Evolutionary conservation across 2,113 vertebrate genomes (phyloP), one percentile per base, ranked within the genome.

Genomic region (Psephotus haematonotus): DNA sequence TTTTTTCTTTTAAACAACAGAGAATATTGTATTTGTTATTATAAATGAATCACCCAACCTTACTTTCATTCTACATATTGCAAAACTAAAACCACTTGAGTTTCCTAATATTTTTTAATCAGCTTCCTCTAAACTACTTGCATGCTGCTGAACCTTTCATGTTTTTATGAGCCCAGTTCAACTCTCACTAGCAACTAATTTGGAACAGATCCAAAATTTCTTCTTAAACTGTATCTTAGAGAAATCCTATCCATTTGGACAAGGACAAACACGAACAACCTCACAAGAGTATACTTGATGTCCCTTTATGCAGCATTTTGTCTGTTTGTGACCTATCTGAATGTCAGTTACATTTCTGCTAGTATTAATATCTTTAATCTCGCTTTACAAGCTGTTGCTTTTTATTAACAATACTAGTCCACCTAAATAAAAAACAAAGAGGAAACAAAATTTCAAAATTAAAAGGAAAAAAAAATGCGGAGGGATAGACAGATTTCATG

Each of bases 81-180:
- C 76, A 90, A 88, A 95, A 87, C 63, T 28, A 82, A 90, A 90
- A 7, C 25, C n/a, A 62, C 22, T 90, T 63, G 46, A 41, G 18
- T 77, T 78, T 67, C 68, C 47, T 50, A 78, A 17, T 20, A 83
- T 63, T 95, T 95, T 95, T 93, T 74, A 93, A 90, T 80, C 67
- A 69, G 49, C 46, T 90, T 90, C 43, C 64, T 92, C 72, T 83
- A 37, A 83, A 86, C 41, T 84, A 81, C 39, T 90, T 88, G 35
- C 55, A 60, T 29, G 55, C 31, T 82, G 55, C 68, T 86, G 50
- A 95, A 82, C 50, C 41, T 59, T 95, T 83, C 55, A 60, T n/a
- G 46, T 46, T 93, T 92, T 92, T 92, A 88, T 23, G 33, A 86
- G 50, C 17, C 18, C 31, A 37, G 57, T 75, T 90, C 60, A 90